Evolutionary conservation across 2,888 invertebrate genomes (phyloP).

Genomic region (Erpobdella octoculata): DNA sequence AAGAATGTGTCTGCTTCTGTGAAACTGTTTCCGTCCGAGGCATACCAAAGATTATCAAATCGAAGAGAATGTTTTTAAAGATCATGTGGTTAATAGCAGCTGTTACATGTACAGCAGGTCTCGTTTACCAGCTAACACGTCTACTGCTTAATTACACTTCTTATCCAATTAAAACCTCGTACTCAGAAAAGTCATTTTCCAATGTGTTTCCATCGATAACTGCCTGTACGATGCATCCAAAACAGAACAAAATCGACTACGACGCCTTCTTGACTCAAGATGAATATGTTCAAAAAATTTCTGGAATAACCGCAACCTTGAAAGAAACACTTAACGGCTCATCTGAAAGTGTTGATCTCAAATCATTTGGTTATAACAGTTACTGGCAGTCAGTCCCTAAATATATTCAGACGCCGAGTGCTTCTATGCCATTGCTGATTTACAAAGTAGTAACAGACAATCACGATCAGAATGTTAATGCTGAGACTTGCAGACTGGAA

Average conservation of each 20-base stretch:
- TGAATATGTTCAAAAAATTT: neutral
- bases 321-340: no score
- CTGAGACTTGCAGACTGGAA: no score
- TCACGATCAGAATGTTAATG: no score
- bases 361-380: no score
- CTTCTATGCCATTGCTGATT: no score
- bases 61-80: neutral
- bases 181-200: neutral
- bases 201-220: slow-evolving; percentile 11
- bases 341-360: no score
- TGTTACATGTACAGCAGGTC: neutral
- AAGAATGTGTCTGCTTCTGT: slow-evolving; percentile 9
- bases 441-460: no score
- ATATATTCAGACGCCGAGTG: no score
- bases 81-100: slow-evolving; percentile 14
- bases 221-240: slow-evolving; percentile 14
- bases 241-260: neutral
- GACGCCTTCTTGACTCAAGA: neutral
- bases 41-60: slow-evolving; percentile 10
- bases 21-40: slow-evolving; percentile 25
- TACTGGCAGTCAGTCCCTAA: no score
- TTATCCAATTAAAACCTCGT: slow-evolving; percentile 7
- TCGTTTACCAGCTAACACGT: neutral
- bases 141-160: neutral
- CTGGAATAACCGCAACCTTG: no score